These are phyloP conservation scores for Emmelina monodactyla DNA, from an alignment of 2,888 invertebrate genomes.

Conservation along the genomic window DNA sequence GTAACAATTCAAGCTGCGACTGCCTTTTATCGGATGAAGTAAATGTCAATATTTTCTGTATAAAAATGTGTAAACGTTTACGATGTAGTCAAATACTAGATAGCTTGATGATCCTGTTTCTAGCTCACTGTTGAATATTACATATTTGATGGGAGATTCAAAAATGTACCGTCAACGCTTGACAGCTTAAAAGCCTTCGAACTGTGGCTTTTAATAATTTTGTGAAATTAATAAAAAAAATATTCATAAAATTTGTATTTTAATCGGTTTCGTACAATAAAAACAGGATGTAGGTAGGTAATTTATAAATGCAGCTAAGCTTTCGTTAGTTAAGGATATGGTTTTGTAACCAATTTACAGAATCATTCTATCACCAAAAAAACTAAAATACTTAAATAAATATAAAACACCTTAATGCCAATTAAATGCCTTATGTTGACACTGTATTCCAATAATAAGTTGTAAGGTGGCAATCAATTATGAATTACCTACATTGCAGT, in stretches of 20 bases:
- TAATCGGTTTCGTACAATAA: conserved; percentile 10
- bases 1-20: conserved; percentile 44
- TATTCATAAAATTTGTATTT: conserved; percentile 29
- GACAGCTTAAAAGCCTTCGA: conserved; percentile 64
- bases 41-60: conserved; percentile 58
- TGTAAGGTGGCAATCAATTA: too few relatives aligned
- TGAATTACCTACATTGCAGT: too few relatives aligned
- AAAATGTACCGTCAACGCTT: conserved; percentile 45
- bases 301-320: too few relatives aligned
- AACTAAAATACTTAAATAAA: too few relatives aligned
- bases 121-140: conserved; percentile 41
- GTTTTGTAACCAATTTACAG: too few relatives aligned
- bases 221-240: conserved; percentile 67
- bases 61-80: conserved; percentile 41
- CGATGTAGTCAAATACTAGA: conserved; percentile 42
- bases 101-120: conserved; percentile 52
- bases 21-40: conserved; percentile 46
- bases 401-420: too few relatives aligned
- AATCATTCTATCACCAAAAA: too few relatives aligned
- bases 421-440: too few relatives aligned
- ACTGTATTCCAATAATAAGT: too few relatives aligned
- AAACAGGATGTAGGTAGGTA: too few relatives aligned
- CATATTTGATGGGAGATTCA: conserved; percentile 24
- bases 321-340: too few relatives aligned
- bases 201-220: conserved; percentile 65